A percentile compares a stretch with the other conserved stretches of the same genome.
Conservation (phyloP, 1,140 invertebrate genomes). For the Nilaparvata lugens region DNA sequence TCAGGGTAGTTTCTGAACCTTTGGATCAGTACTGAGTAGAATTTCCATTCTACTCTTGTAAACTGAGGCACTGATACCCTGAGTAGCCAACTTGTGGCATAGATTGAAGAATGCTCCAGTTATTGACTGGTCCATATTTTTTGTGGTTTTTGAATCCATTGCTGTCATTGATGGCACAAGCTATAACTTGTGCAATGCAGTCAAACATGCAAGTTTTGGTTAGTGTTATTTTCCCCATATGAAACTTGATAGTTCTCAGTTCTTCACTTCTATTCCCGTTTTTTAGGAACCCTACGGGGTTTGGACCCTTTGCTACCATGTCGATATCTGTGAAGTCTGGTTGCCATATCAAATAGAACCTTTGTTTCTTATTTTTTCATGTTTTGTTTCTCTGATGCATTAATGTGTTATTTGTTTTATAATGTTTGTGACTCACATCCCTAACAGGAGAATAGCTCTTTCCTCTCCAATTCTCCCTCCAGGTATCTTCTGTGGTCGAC, state of each 20-base stretch:
- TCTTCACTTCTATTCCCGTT: background rate
- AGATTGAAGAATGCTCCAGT: background rate
- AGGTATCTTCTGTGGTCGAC: background rate
- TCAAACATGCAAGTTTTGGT: background rate
- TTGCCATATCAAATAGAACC: background rate
- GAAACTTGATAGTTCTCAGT: background rate
- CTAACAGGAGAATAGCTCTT: background rate
- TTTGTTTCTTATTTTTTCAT: background rate
- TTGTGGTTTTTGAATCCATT: background rate
- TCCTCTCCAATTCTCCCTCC: background rate
- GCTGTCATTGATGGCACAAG: background rate
- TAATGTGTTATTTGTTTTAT: too few species aligned
- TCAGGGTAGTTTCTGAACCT: background rate
- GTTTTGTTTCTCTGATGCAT: background rate
- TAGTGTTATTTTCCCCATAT: background rate
- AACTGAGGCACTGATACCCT: background rate
- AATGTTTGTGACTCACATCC: too few species aligned
- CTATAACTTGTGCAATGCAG: background rate
- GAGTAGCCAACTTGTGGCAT: background rate
- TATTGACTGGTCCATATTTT: background rate
- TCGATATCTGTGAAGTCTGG: background rate
- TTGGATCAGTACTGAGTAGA: background rate
- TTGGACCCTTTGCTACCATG: background rate
- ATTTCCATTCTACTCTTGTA: background rate
- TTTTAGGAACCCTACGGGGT: background rate